Percentiles rank a stretch among this genome's conserved stretches.
These are phyloP conservation scores for Acanthurus lineatus DNA, from an alignment of 2,797 vertebrate genomes.

Conservation along the genomic window DNA sequence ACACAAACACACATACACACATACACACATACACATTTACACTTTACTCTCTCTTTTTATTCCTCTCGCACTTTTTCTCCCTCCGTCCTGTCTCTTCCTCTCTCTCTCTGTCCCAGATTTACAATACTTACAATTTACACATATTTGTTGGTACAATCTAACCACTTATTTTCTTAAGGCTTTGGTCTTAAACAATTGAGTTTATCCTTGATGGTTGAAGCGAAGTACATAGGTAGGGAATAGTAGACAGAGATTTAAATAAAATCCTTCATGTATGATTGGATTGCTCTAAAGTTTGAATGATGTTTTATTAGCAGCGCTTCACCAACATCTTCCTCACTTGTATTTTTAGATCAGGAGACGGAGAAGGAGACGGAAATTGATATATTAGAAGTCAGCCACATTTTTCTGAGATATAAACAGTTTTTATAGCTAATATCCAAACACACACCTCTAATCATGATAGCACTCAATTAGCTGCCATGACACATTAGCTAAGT, in stretches of 20 bases:
- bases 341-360: background rate
- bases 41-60: background rate
- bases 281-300: background rate
- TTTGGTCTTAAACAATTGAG: background rate
- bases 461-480: background rate
- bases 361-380: background rate
- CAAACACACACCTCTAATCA: conserved; percentile 5
- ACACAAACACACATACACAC: background rate
- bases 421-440: background rate
- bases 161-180: conserved; percentile 5
- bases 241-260: conserved; percentile 11
- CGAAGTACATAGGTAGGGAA: background rate
- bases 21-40: background rate
- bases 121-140: background rate
- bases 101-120: background rate
- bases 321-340: background rate
- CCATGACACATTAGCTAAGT: background rate
- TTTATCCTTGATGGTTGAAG: background rate
- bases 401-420: background rate
- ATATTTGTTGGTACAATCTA: conserved; percentile 5
- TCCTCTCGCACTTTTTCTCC: background rate
- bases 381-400: background rate
- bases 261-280: background rate
- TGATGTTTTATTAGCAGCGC: background rate
- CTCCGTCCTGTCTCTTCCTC: background rate